Evolutionary conservation across 2,113 vertebrate genomes (phyloP).

Genomic region (Perccottus glenii): DNA sequence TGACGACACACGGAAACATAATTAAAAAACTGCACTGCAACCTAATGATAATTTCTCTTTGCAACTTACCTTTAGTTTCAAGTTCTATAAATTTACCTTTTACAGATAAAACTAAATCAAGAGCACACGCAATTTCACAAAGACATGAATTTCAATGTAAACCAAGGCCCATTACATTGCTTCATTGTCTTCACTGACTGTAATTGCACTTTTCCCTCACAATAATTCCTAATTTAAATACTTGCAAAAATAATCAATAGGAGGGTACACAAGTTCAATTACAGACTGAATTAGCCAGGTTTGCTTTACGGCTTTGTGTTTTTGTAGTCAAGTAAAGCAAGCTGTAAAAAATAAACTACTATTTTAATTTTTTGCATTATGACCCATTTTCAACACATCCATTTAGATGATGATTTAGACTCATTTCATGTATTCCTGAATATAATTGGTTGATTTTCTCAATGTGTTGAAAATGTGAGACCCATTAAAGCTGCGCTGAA

Average conservation of each 20-base stretch:
- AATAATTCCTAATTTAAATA: neutral
- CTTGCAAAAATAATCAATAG: neutral
- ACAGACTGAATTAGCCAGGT: constrained; percentile 52
- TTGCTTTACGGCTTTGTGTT: constrained; percentile 10
- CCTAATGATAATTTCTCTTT: neutral
- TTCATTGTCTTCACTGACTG: constrained; percentile 37
- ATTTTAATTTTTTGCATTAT: constrained; percentile 50
- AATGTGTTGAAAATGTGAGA: constrained; percentile 37
- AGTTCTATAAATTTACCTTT: constrained; percentile 38
- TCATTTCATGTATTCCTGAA: no score
- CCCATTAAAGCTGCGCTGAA: constrained; percentile 47
- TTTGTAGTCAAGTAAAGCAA: constrained; percentile 6
- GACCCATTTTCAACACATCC: constrained; percentile 45
- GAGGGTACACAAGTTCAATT: constrained; percentile 59
- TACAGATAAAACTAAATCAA: neutral
- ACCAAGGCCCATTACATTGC: constrained; percentile 27
- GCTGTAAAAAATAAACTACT: constrained; percentile 29
- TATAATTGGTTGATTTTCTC: no score
- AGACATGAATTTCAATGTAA: constrained; percentile 42
- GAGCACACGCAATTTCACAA: constrained; percentile 25
- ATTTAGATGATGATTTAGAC: neutral
- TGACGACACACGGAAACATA: constrained; percentile 37
- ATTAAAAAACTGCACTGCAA: neutral
- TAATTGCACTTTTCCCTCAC: constrained; percentile 61
- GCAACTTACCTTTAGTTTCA: constrained; percentile 22